Evolutionary conservation across 2,797 vertebrate genomes (phyloP).

Genomic region (Hippoglossus hippoglossus): DNA sequence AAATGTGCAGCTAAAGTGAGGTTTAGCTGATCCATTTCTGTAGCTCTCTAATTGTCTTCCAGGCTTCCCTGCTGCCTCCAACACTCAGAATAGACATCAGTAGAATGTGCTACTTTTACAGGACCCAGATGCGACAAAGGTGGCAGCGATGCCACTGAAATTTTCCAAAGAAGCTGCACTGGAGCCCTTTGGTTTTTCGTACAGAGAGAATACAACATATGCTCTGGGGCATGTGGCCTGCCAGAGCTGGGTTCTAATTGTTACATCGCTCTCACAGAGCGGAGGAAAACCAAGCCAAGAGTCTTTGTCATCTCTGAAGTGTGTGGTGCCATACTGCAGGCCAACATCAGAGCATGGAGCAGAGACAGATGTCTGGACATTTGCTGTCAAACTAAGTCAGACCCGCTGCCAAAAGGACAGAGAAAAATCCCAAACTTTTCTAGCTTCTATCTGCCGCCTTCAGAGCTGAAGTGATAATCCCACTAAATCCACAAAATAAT

Average conservation of each 20-base stretch:
- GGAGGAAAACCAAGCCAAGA: slow-evolving; percentile 77
- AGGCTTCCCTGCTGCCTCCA: slow-evolving; percentile 76
- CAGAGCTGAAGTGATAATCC: slow-evolving; percentile 24
- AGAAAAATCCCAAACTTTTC: slow-evolving; percentile 68
- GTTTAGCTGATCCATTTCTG: slow-evolving; percentile 80
- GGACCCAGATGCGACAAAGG: slow-evolving; percentile 84
- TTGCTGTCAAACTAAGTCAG: slow-evolving; percentile 85
- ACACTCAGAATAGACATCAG: slow-evolving; percentile 84
- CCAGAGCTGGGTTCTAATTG: slow-evolving; percentile 86
- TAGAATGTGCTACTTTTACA: slow-evolving; percentile 82
- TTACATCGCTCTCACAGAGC: slow-evolving; percentile 83
- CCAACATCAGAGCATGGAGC: slow-evolving; percentile 79
- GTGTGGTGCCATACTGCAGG: slow-evolving; percentile 75
- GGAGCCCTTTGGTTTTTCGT: slow-evolving; percentile 83
- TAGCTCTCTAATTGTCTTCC: slow-evolving; percentile 84
- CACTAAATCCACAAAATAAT: slow-evolving; percentile 7
- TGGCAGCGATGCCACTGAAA: slow-evolving; percentile 78
- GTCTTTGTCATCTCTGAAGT: slow-evolving; percentile 86
- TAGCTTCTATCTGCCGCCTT: slow-evolving; percentile 61
- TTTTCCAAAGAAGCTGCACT: slow-evolving; percentile 77
- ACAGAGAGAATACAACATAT: slow-evolving; percentile 86
- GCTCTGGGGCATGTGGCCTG: slow-evolving; percentile 81
- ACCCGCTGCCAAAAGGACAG: slow-evolving; percentile 74
- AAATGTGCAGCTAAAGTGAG: slow-evolving; percentile 69
- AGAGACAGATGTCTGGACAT: slow-evolving; percentile 88